Conservation (phyloP, 2,113 vertebrate species). For the Pandion haliaetus region DNA sequence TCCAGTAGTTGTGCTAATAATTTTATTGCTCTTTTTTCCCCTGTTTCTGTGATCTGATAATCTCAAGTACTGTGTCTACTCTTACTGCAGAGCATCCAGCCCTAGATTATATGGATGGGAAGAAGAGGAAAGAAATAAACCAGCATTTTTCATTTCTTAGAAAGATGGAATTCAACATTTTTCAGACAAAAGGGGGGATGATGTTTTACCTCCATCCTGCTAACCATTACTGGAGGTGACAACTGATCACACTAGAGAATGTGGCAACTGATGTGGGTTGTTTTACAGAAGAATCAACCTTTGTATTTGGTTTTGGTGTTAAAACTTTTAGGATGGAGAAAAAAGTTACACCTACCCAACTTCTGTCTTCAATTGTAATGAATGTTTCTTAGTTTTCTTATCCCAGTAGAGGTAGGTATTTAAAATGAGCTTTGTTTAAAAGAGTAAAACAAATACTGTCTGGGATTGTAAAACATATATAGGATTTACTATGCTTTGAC, state of each 20-base stretch:
- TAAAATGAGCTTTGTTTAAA: not conserved
- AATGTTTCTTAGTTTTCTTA: not conserved
- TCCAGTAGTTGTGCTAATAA: not conserved
- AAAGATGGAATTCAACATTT: not conserved
- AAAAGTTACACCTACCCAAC: not conserved
- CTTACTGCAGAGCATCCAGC: not conserved
- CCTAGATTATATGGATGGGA: not conserved
- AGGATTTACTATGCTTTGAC: constrained; percentile 25
- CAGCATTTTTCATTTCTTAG: not conserved
- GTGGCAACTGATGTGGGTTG: not conserved
- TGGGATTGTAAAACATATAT: not conserved
- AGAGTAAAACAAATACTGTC: not conserved
- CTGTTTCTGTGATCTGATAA: not conserved
- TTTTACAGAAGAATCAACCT: not conserved
- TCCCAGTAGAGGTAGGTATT: not conserved
- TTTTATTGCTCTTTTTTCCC: not conserved
- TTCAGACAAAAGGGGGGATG: not conserved
- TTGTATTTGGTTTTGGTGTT: not conserved
- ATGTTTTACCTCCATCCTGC: not conserved
- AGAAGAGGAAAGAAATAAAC: not conserved
- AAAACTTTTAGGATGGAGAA: not conserved
- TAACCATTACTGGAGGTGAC: not conserved
- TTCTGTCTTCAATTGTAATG: not conserved
- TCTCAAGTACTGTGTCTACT: not conserved
- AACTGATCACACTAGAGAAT: not conserved